A percentile compares a stretch with the other conserved stretches of the same genome.
These are phyloP conservation scores for Tinea semifulvella DNA, from an alignment of 2,888 invertebrate genomes.

Conservation along the genomic window DNA sequence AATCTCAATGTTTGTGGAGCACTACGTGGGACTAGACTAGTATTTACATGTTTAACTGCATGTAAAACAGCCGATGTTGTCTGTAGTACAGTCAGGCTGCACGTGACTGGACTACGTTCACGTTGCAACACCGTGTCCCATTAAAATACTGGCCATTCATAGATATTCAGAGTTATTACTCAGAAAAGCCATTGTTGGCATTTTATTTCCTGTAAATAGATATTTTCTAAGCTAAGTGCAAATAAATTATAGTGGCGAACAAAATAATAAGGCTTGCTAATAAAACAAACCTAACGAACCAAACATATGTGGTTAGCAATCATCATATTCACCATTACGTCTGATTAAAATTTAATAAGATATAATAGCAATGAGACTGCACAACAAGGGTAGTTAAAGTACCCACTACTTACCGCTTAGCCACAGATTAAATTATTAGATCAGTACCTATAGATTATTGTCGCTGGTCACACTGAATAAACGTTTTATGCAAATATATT, in stretches of 20 bases:
- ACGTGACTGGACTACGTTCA: conserved; percentile 5
- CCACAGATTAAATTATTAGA: too few relatives aligned
- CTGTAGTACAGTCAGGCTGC: background rate
- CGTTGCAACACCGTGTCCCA: background rate
- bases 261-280: background rate
- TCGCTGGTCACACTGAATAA: too few relatives aligned
- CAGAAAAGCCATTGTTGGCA: conserved; percentile 1
- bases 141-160: background rate
- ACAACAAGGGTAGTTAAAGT: background rate
- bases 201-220: conserved; percentile 4
- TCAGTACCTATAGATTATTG: too few relatives aligned
- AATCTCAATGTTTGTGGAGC: too few relatives aligned
- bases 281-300: too few relatives aligned
- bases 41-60: background rate
- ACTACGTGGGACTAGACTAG: too few relatives aligned
- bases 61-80: background rate
- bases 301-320: conserved; percentile 3
- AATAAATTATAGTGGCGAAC: background rate
- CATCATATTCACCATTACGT: too few relatives aligned
- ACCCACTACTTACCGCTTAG: background rate
- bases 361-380: background rate
- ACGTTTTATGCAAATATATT: background rate
- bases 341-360: background rate
- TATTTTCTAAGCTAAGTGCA: background rate
- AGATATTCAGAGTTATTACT: background rate